A percentile compares a stretch with the other conserved stretches of the same genome.
Conservation (phyloP, 2,888 invertebrate species). For the Galerucella nymphaeae region DNA sequence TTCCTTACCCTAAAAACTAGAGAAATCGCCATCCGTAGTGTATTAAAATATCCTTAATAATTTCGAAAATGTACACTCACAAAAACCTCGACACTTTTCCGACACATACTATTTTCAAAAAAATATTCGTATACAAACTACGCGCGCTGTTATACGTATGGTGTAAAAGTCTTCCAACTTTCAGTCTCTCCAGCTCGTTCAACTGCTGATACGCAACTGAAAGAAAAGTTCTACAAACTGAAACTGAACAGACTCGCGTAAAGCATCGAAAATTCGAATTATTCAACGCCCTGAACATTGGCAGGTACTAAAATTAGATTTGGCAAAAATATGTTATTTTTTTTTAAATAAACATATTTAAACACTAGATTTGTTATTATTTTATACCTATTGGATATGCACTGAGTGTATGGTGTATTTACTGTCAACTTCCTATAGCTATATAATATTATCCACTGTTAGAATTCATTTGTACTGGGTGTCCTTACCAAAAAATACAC, state of each 20-base stretch:
- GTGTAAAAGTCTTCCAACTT: constrained; percentile 1
- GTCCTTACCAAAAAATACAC: not conserved
- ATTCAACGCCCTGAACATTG: not conserved
- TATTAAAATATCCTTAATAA: constrained; percentile 32
- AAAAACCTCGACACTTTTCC: constrained; percentile 49
- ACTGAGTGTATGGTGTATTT: not conserved
- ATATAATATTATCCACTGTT: not conserved
- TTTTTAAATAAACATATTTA: not conserved
- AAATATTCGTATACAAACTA: constrained; percentile 13
- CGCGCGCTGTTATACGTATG: constrained; percentile 27
- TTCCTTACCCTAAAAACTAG: constrained; percentile 43
- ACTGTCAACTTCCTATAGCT: constrained; percentile 12
- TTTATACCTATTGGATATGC: not conserved
- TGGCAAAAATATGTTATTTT: not conserved
- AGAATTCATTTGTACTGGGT: constrained; percentile 1
- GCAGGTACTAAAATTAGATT: constrained; percentile 1
- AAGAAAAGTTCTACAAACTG: constrained; percentile 3
- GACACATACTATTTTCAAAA: constrained; percentile 49
- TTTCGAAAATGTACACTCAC: constrained; percentile 41
- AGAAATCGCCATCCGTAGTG: constrained; percentile 47
- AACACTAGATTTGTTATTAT: not conserved
- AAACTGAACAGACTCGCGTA: not conserved
- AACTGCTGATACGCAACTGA: constrained; percentile 48
- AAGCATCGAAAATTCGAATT: not conserved
- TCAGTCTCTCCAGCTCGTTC: constrained; percentile 7